phyloP scores from a whole-genome alignment of 2,797 vertebrate genomes.

The Eidolon dupreanum region DNA sequence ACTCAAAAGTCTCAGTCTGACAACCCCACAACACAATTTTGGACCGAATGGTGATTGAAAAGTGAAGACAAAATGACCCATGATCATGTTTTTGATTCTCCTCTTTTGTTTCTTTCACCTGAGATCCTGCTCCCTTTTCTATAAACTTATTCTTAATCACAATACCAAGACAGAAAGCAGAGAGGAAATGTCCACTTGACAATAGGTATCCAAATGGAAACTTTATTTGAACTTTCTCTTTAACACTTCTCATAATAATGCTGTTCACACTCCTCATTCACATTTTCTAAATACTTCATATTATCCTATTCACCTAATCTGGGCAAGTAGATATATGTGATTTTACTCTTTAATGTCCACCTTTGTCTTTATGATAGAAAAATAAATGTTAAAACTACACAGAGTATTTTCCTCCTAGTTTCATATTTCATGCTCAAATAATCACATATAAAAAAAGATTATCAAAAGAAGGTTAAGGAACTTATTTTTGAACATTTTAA shows the following conservation, averaged over 20 bases:
- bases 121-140: background rate
- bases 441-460: background rate
- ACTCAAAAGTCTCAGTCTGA: background rate
- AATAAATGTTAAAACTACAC: background rate
- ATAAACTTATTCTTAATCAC: background rate
- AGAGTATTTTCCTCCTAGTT: background rate
- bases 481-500: background rate
- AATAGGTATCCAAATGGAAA: background rate
- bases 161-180: background rate
- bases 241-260: background rate
- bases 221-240: background rate
- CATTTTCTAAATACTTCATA: background rate
- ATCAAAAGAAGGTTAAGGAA: background rate
- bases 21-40: background rate
- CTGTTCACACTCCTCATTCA: background rate
- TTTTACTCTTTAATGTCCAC: background rate
- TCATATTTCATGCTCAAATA: background rate
- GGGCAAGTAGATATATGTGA: background rate
- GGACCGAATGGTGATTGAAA: background rate
- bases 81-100: background rate
- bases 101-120: background rate
- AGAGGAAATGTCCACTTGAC: background rate
- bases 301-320: background rate
- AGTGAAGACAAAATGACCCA: background rate
- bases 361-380: background rate